Percentiles rank a stretch among this genome's conserved stretches.
Conservation (phyloP, 2,113 vertebrate genomes). For the Cercocebus atys region DNA sequence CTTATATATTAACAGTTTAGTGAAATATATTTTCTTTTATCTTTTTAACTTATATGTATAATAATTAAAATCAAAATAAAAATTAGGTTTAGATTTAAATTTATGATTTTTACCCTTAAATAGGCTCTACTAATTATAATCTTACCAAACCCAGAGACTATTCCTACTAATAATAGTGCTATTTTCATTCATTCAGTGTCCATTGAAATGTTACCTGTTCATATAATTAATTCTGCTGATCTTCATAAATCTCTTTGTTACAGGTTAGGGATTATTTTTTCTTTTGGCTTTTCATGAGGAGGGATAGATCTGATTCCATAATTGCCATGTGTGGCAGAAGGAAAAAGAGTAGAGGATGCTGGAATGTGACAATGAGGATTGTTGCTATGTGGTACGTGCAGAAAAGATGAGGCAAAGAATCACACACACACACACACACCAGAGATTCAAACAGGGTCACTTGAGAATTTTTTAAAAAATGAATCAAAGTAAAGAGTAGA, state of each 20-base stretch:
- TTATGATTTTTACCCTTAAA: neutral
- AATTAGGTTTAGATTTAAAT: neutral
- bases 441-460: too few species aligned
- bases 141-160: neutral
- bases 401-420: neutral
- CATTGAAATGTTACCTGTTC: neutral
- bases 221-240: neutral
- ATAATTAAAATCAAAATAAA: neutral
- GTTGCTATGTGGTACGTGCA: neutral
- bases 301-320: neutral
- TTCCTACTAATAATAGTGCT: neutral
- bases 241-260: neutral
- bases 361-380: neutral
- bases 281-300: neutral
- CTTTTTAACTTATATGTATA: neutral
- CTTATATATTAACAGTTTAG: neutral
- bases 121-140: neutral
- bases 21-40: neutral
- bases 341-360: too few species aligned
- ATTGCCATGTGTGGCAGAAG: neutral
- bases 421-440: too few species aligned
- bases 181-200: neutral
- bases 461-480: too few species aligned
- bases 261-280: neutral
- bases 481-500: too few species aligned